phyloP scores from a whole-genome alignment of 2,113 vertebrate genomes.

The Pelodiscus sinensis region DNA sequence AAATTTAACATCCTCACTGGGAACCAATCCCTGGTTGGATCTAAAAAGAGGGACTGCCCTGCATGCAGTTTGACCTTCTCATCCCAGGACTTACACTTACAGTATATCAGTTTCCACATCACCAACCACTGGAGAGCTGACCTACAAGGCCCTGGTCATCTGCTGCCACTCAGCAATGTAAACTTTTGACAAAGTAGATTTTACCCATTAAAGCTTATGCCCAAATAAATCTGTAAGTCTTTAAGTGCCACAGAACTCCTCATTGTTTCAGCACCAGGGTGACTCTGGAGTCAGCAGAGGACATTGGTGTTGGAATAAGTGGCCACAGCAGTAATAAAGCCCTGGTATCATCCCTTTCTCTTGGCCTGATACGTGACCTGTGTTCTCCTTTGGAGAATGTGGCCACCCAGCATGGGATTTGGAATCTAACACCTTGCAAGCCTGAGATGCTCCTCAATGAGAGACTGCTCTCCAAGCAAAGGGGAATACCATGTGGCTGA shows the following conservation, averaged over 20 bases:
- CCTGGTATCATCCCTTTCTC: background rate
- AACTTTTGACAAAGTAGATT: too few species aligned
- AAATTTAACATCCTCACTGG: background rate
- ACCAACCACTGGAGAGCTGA: background rate
- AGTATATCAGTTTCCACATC: background rate
- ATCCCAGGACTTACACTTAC: background rate
- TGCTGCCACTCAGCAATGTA: background rate
- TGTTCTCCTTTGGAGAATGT: background rate
- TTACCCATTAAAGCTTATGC: too few species aligned
- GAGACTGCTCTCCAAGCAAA: background rate
- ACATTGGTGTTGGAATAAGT: background rate
- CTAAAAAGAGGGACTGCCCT: background rate
- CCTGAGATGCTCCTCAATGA: background rate
- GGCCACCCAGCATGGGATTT: background rate
- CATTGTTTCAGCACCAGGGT: background rate
- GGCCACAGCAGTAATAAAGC: accelerated
- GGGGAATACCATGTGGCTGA: background rate
- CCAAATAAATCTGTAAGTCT: too few species aligned
- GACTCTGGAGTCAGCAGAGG: background rate
- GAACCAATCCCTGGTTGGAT: background rate
- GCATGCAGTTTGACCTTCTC: background rate
- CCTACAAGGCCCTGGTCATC: background rate
- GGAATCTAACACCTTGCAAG: background rate
- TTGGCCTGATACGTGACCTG: background rate
- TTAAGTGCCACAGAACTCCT: too few species aligned